Evolutionary conservation across 2,113 vertebrate species (phyloP), one percentile per base, ranked within the genome.

Genomic region (Oryzias celebensis): DNA sequence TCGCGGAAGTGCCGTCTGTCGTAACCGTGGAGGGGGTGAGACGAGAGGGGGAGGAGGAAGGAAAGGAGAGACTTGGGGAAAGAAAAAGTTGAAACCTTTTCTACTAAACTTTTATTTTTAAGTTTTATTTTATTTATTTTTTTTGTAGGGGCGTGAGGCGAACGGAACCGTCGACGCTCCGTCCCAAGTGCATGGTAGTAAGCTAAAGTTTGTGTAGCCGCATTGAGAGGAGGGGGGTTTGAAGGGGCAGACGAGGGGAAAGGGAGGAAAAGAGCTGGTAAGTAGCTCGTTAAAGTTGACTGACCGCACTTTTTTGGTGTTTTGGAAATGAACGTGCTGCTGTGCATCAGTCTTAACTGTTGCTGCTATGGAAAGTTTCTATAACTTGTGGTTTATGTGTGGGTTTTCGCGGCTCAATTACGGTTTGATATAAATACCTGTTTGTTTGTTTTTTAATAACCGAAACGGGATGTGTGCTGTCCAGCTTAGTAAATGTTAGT

Each of bases 1-100:
- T 90, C 88, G 65, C 88, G 90, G 89, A 91, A 91, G 89, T 89
- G 78, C 81, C 84, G 85, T 87, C 62, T 86, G 85, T 84, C 75
- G 83, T 87, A 79, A 81, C 69, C 69, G 71, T 26, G 52, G 68
- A 71, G 67, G 71, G 65, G 68, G 62, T 45, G 28, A 50, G 52
- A 52, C 53, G 17, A 65, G 5, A 53, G 68, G 83, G 60, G 58
- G 76, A 74, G 73, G 73, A 65, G 74, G 77, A 71, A 63, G 73
- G 74, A 49, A 68, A 78, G 75, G 75, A 77, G 71, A 83, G 63
- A 58, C 65, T 73, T 77, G 69, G 31, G 80, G 73, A 76, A 67
- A 75, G 71, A 71, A 85, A 71, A 88, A 85, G 71, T 88, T 85
- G 46, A 75, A 60, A 54, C 10, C 47, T 52, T 52, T 79, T 61